Evolutionary conservation across 2,113 vertebrate species (phyloP).

Genomic region (Diphyllodes magnificus): DNA sequence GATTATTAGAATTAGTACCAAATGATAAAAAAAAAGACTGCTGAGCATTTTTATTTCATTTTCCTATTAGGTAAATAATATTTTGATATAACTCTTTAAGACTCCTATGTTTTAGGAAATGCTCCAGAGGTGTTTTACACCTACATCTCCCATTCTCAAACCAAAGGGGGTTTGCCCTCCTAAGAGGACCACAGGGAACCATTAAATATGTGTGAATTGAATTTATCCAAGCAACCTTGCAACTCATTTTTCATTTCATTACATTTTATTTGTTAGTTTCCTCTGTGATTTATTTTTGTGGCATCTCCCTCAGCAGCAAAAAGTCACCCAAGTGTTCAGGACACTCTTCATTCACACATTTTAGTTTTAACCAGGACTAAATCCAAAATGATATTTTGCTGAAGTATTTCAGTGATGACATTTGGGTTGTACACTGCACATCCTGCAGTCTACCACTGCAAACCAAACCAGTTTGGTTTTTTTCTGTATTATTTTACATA

Average conservation of each 20-base stretch:
- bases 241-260: neutral
- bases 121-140: neutral
- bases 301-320: neutral
- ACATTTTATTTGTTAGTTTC: slow-evolving; percentile 13
- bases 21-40: neutral
- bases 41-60: neutral
- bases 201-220: slow-evolving; percentile 24
- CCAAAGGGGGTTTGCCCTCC: neutral
- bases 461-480: neutral
- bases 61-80: neutral
- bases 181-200: neutral
- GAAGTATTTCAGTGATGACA: neutral
- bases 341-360: slow-evolving; percentile 49
- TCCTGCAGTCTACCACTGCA: neutral
- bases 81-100: neutral
- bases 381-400: neutral
- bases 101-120: neutral
- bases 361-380: slow-evolving; percentile 52
- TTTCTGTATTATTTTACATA: neutral
- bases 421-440: neutral
- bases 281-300: neutral
- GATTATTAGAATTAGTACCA: neutral
- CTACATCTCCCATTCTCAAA: neutral
- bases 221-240: neutral
- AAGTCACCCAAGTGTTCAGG: neutral